A percentile compares a stretch with the other conserved stretches of the same genome.
Evolutionary conservation across 2,113 vertebrate species (phyloP).

Genomic region (Acrocephalus kingi): DNA sequence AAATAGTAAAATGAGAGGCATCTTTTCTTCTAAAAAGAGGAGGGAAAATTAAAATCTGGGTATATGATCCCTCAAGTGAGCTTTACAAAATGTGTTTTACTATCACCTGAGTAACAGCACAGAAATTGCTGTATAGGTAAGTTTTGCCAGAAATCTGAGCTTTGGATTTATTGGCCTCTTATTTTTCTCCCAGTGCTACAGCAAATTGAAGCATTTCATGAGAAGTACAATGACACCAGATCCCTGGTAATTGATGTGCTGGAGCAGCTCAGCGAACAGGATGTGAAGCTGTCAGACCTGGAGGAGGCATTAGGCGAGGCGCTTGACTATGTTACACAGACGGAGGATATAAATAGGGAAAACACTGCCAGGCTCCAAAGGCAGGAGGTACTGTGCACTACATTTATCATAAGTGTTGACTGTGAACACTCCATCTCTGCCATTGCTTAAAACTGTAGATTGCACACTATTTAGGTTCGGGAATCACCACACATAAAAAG

Average conservation of each 20-base stretch:
- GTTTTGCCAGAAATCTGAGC: not conserved
- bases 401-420: not conserved
- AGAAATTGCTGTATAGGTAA: not conserved
- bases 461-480: not conserved
- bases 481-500: not conserved
- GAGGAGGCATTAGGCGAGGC: conserved; percentile 79
- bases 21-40: not conserved
- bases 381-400: conserved; percentile 77
- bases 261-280: conserved; percentile 80
- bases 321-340: conserved; percentile 63
- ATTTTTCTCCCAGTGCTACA: conserved; percentile 73
- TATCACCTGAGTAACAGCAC: not conserved
- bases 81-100: not conserved
- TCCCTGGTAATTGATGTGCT: conserved; percentile 76
- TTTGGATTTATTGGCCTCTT: not conserved
- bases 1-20: not conserved
- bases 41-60: not conserved
- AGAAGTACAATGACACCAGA: conserved; percentile 79
- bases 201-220: conserved; percentile 81
- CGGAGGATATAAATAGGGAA: conserved; percentile 77
- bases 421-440: not conserved
- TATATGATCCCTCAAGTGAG: not conserved
- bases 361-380: conserved; percentile 77
- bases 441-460: not conserved
- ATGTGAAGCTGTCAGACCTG: conserved; percentile 78